A percentile compares a stretch with the other conserved stretches of the same genome.
phyloP scores from a whole-genome alignment of 2,888 invertebrate genomes.

The Strigamia transsilvanica region DNA sequence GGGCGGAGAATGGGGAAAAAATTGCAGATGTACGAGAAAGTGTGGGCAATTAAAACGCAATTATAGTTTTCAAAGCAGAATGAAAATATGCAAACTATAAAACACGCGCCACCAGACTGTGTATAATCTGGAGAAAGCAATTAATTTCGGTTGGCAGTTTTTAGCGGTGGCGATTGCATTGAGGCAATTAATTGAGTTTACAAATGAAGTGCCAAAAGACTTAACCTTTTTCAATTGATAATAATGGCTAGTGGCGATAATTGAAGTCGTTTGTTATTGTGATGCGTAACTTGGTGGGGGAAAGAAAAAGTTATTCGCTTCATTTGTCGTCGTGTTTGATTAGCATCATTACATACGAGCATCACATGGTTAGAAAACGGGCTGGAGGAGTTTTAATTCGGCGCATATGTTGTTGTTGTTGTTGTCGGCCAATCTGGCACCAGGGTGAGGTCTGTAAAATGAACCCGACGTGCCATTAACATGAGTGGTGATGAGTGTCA shows the following conservation, averaged over 20 bases:
- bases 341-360: constrained; percentile 7
- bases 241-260: constrained; percentile 35
- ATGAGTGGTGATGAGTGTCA: background rate
- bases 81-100: background rate
- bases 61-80: background rate
- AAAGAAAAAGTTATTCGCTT: constrained; percentile 2
- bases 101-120: background rate
- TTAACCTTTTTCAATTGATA: constrained; percentile 44
- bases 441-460: background rate
- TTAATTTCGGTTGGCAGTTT: constrained; percentile 18
- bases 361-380: background rate
- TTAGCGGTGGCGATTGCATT: constrained; percentile 16
- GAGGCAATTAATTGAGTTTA: constrained; percentile 39
- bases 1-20: background rate
- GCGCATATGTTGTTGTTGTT: constrained; percentile 7
- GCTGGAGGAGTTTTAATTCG: constrained; percentile 9
- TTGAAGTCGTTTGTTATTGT: constrained; percentile 34
- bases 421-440: background rate
- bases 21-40: background rate
- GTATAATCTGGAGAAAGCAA: constrained; percentile 22
- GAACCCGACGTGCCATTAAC: background rate
- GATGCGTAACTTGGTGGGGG: background rate
- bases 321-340: constrained; percentile 31
- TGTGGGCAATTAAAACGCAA: constrained; percentile 32
- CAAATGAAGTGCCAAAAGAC: constrained; percentile 42